Conservation (phyloP, 2,888 invertebrate genomes). For the Ectemnius lituratus region DNA sequence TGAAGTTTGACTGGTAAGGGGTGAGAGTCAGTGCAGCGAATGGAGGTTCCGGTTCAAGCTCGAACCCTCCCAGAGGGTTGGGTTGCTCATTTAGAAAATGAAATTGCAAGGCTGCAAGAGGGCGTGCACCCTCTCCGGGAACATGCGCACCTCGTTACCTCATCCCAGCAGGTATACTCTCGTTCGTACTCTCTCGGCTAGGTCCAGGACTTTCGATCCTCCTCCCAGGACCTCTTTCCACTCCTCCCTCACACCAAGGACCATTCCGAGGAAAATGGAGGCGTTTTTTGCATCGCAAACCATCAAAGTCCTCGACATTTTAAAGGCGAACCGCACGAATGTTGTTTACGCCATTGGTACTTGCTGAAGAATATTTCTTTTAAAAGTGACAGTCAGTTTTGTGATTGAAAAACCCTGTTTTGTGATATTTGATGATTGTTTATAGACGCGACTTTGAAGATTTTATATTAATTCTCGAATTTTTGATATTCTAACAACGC, state of each 20-base stretch:
- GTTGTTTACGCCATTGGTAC: constrained; percentile 40
- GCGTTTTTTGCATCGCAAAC: constrained; percentile 34
- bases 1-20: constrained; percentile 64
- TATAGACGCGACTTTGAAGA: too few relatives aligned
- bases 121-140: constrained; percentile 64
- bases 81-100: constrained; percentile 67
- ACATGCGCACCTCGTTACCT: constrained; percentile 66
- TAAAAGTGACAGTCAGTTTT: too few relatives aligned
- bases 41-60: constrained; percentile 42
- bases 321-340: constrained; percentile 41
- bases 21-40: neutral
- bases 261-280: constrained; percentile 47
- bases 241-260: constrained; percentile 16
- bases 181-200: constrained; percentile 18
- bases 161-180: constrained; percentile 48
- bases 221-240: constrained; percentile 37
- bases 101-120: constrained; percentile 65
- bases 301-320: constrained; percentile 47
- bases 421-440: too few relatives aligned
- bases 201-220: constrained; percentile 57
- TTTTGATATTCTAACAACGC: constrained; percentile 1
- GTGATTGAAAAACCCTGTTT: too few relatives aligned
- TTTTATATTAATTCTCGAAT: too few relatives aligned
- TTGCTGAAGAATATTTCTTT: neutral
- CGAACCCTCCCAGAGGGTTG: constrained; percentile 58